Evolutionary conservation across 2,888 invertebrate species (phyloP).

Genomic region (Argynnis bischoffii): DNA sequence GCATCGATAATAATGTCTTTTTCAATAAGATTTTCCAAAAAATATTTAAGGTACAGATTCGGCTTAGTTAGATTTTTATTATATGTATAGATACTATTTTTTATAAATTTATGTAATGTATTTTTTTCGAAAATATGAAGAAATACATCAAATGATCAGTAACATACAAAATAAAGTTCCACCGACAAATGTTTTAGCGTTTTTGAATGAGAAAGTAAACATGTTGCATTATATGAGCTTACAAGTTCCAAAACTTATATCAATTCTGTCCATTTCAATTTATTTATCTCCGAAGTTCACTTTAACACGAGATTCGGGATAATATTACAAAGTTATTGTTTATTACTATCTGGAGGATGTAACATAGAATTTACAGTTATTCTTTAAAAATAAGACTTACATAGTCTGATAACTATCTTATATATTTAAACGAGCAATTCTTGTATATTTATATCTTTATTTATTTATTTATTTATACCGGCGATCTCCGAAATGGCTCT

Average conservation of each 20-base stretch:
- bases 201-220: constrained; percentile 14
- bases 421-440: too few relatives aligned
- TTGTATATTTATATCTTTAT: too few relatives aligned
- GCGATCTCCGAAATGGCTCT: too few relatives aligned
- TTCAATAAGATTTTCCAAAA: too few relatives aligned
- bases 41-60: too few relatives aligned
- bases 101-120: too few relatives aligned
- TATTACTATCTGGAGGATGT: constrained; percentile 30
- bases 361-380: constrained; percentile 1
- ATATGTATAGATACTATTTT: too few relatives aligned
- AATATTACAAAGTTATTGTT: constrained; percentile 33
- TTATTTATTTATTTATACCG: too few relatives aligned
- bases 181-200: background rate
- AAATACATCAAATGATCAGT: background rate
- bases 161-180: background rate
- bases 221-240: constrained; percentile 28
- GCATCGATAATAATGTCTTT: too few relatives aligned
- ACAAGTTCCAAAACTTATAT: constrained; percentile 30
- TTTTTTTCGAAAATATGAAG: background rate
- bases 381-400: background rate
- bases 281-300: constrained; percentile 33
- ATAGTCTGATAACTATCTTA: background rate
- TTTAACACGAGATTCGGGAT: constrained; percentile 26
- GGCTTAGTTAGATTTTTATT: too few relatives aligned
- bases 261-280: constrained; percentile 36